These are phyloP conservation scores for Notechis scutatus DNA, from an alignment of 2,113 vertebrate species.

Conservation along the genomic window DNA sequence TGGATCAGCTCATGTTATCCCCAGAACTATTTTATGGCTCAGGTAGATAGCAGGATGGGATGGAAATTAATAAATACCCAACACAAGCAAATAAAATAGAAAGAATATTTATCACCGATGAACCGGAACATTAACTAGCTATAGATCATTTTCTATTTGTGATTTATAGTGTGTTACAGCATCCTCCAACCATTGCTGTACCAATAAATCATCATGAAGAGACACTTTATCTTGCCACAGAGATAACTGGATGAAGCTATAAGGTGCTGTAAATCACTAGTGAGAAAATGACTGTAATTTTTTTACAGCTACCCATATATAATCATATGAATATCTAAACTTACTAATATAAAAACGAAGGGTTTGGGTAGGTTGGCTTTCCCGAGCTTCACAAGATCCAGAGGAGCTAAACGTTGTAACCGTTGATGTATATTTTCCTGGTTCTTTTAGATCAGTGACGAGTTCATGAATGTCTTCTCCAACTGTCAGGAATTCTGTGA, in stretches of 20 bases:
- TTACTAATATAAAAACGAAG: conserved; percentile 92
- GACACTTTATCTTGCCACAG: neutral
- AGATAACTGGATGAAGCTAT: neutral
- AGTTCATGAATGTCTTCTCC: conserved; percentile 90
- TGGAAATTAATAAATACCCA: neutral
- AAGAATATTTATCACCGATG: neutral
- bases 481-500: conserved; percentile 79
- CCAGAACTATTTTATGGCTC: neutral
- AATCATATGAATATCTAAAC: conserved; percentile 47
- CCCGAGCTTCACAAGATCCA: conserved; percentile 83
- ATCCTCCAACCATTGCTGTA: neutral
- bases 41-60: neutral
- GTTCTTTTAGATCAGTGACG: conserved; percentile 80
- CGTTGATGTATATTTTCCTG: conserved; percentile 83
- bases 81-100: neutral
- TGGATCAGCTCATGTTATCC: neutral
- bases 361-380: conserved; percentile 77
- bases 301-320: neutral
- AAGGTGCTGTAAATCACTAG: neutral
- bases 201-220: neutral
- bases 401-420: conserved; percentile 84
- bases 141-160: neutral
- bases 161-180: neutral
- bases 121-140: neutral
- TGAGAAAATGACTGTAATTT: neutral